A percentile compares a stretch with the other conserved stretches of the same genome.
Conservation (phyloP, 2,888 invertebrate species). For the Drosophila ezoana region DNA sequence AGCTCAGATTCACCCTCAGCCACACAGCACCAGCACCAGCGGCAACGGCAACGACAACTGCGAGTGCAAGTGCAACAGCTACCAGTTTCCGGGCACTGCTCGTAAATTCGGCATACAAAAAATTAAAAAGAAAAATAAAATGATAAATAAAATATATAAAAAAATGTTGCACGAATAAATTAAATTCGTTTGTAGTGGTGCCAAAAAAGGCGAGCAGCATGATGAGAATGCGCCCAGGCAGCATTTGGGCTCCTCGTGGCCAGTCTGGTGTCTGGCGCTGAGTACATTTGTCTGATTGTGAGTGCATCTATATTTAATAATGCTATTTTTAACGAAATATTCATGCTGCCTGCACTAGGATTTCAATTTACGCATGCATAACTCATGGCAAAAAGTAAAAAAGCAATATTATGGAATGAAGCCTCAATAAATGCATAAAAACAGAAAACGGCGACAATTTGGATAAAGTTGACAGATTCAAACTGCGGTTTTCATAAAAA, state of each 20-base stretch:
- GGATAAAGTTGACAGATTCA: neutral
- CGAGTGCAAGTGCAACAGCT: conserved; percentile 11
- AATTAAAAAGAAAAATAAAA: conserved; percentile 18
- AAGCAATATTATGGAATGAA: neutral
- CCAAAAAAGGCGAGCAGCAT: conserved; percentile 7
- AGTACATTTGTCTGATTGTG: conserved; percentile 52
- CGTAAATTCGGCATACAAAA: conserved; percentile 65
- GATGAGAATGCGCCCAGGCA: conserved; percentile 16
- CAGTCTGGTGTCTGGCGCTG: conserved; percentile 9
- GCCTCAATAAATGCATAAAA: conserved; percentile 22
- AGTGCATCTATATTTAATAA: conserved; percentile 67
- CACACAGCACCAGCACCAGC: too few relatives aligned
- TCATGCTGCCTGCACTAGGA: conserved; percentile 54
- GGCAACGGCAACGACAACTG: conserved; percentile 16
- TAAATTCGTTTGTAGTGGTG: conserved; percentile 67
- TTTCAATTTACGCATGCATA: conserved; percentile 56
- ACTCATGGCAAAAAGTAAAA: conserved; percentile 5
- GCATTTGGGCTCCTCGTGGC: neutral
- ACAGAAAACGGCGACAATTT: conserved; percentile 6
- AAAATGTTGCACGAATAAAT: conserved; percentile 75
- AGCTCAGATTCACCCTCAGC: conserved; percentile 47
- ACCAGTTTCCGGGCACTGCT: conserved; percentile 38
- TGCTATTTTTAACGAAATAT: conserved; percentile 64
- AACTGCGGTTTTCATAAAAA: neutral
- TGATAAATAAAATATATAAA: conserved; percentile 7